A percentile compares a stretch with the other conserved stretches of the same genome.
Evolutionary conservation across 2,888 invertebrate species (phyloP).

Genomic region (Myopa tessellatipennis): DNA sequence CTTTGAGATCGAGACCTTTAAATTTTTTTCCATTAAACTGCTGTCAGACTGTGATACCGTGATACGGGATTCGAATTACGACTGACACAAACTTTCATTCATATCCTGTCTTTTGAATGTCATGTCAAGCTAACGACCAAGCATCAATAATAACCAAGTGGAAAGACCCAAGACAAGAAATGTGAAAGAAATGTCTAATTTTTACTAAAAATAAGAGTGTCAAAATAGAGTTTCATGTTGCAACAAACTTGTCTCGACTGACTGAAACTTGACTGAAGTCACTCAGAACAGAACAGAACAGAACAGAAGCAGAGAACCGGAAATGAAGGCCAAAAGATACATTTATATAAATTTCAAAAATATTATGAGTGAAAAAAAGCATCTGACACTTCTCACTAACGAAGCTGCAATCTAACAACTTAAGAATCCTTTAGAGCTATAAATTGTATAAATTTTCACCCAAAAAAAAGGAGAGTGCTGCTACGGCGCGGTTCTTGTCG

Average conservation of each 20-base stretch:
- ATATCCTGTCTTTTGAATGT: neutral
- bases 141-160: slow-evolving; percentile 9
- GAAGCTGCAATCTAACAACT: slow-evolving; percentile 23
- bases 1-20: slow-evolving; percentile 1
- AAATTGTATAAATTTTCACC: slow-evolving; percentile 2
- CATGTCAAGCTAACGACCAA: slow-evolving; percentile 3
- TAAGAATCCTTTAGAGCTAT: slow-evolving; percentile 11
- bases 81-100: slow-evolving; percentile 19
- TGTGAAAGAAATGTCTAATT: slow-evolving; percentile 5
- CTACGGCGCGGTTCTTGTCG: neutral
- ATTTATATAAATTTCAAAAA: slow-evolving; percentile 2
- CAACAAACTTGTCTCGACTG: neutral
- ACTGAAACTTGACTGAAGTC: slow-evolving; percentile 28
- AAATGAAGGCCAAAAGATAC: slow-evolving; percentile 11
- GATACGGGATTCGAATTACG: slow-evolving; percentile 5
- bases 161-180: neutral
- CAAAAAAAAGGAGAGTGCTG: neutral
- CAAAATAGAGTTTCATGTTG: slow-evolving; percentile 35
- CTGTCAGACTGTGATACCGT: neutral
- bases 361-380: neutral
- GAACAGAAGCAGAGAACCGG: neutral
- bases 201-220: slow-evolving; percentile 11
- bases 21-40: neutral
- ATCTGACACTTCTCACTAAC: slow-evolving; percentile 2
- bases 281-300: neutral